A percentile compares a stretch with the other conserved stretches of the same genome.
Evolutionary conservation across 2,888 invertebrate genomes (phyloP).

Genomic region (Catotricha subobsoleta): DNA sequence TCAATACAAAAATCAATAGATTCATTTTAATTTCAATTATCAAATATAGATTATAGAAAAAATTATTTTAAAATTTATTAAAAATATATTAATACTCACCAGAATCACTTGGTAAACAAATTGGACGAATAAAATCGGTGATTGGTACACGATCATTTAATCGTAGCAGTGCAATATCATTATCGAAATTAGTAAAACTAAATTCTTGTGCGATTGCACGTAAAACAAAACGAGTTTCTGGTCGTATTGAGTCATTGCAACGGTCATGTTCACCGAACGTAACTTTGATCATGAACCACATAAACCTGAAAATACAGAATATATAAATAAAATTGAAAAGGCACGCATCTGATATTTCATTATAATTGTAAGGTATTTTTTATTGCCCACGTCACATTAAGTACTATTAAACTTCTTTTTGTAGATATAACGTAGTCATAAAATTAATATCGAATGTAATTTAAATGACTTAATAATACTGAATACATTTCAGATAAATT

Average conservation of each 20-base stretch:
- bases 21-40: too few species aligned
- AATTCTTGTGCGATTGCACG: constrained; percentile 63
- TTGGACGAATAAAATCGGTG: constrained; percentile 59
- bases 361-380: too few species aligned
- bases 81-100: constrained; percentile 30
- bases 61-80: constrained; percentile 3
- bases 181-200: constrained; percentile 70
- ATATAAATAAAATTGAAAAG: constrained; percentile 9
- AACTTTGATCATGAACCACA: constrained; percentile 86
- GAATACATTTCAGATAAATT: too few species aligned
- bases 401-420: too few species aligned
- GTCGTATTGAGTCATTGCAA: constrained; percentile 49
- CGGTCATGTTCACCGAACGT: constrained; percentile 77
- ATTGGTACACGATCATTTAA: constrained; percentile 67
- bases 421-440: too few species aligned
- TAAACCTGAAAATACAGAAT: constrained; percentile 42
- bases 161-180: constrained; percentile 67
- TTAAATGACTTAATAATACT: too few species aligned
- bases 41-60: constrained; percentile 4
- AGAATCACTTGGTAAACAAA: constrained; percentile 55
- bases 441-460: too few species aligned
- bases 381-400: too few species aligned
- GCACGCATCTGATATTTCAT: too few species aligned
- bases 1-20: too few species aligned
- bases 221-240: constrained; percentile 63